A percentile compares a stretch with the other conserved stretches of the same genome.
These are phyloP conservation scores for Tokudaia tokunoshimensis DNA, from an alignment of 2,797 vertebrate species.

Conservation along the genomic window DNA sequence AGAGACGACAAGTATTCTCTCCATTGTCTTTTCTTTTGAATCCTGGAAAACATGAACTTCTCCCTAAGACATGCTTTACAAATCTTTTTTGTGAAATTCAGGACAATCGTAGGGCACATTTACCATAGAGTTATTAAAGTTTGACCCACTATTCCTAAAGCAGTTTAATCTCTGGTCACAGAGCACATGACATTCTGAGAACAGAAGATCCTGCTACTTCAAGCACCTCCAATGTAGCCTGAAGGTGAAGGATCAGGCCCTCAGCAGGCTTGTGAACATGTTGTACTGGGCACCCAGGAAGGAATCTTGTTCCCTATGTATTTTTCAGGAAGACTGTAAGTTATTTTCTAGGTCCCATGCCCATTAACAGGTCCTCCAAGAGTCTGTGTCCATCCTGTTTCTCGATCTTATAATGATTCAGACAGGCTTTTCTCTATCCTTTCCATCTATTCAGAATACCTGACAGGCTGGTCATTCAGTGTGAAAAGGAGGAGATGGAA, in stretches of 20 bases:
- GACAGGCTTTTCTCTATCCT: not conserved
- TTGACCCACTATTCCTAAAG: not conserved
- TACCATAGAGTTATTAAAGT: not conserved
- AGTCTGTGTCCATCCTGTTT: not conserved
- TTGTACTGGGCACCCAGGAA: not conserved
- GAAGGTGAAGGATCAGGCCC: not conserved
- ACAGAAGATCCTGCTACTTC: not conserved
- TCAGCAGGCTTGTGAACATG: not conserved
- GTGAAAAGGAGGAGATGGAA: not conserved
- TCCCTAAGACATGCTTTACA: not conserved
- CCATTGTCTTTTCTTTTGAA: constrained; percentile 6
- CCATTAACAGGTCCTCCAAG: not conserved
- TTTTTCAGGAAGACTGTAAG: not conserved
- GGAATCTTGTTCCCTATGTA: not conserved
- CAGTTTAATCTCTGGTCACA: not conserved
- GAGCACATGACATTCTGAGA: not conserved
- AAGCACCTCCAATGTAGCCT: not conserved
- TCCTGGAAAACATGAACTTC: constrained; percentile 5
- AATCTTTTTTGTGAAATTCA: not conserved
- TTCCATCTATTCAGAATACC: not conserved
- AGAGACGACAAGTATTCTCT: not conserved
- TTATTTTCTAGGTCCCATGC: not conserved
- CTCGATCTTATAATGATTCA: not conserved
- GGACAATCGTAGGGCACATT: not conserved
- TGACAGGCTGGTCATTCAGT: not conserved